Conservation (phyloP, 2,888 invertebrate genomes). For the Pterostichus niger region DNA sequence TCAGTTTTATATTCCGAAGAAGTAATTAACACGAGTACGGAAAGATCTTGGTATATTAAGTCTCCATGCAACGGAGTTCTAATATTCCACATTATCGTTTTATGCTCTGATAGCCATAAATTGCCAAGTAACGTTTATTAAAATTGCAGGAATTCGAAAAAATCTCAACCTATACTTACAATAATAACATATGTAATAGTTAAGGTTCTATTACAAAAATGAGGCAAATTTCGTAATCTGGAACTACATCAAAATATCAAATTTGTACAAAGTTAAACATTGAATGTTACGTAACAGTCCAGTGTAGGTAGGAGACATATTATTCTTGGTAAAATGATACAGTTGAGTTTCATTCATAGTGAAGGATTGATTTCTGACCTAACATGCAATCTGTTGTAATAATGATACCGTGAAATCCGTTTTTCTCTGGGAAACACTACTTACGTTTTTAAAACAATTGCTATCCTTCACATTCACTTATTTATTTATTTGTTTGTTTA, state of each 20-base stretch:
- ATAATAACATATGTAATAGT: conserved; percentile 50
- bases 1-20: no score
- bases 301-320: neutral
- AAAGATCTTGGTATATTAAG: conserved; percentile 21
- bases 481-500: conserved; percentile 36
- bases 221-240: conserved; percentile 50
- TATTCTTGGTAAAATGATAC: conserved; percentile 26
- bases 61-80: conserved; percentile 24
- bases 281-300: conserved; percentile 40
- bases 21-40: conserved; percentile 5
- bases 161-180: conserved; percentile 46
- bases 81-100: conserved; percentile 49
- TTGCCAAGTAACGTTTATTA: conserved; percentile 57
- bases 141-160: conserved; percentile 59
- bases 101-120: conserved; percentile 63
- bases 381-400: conserved; percentile 42
- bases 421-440: conserved; percentile 14
- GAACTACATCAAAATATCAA: conserved; percentile 50
- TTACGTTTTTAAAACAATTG: conserved; percentile 30
- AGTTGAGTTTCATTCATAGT: conserved; percentile 46
- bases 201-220: conserved; percentile 44
- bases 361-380: conserved; percentile 21
- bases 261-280: conserved; percentile 47
- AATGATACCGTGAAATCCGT: conserved; percentile 24
- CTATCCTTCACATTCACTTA: conserved; percentile 25